Percentiles rank a stretch among this genome's conserved stretches.
These are phyloP conservation scores for Hippocampus comes DNA, from an alignment of 2,113 vertebrate species.

Conservation along the genomic window DNA sequence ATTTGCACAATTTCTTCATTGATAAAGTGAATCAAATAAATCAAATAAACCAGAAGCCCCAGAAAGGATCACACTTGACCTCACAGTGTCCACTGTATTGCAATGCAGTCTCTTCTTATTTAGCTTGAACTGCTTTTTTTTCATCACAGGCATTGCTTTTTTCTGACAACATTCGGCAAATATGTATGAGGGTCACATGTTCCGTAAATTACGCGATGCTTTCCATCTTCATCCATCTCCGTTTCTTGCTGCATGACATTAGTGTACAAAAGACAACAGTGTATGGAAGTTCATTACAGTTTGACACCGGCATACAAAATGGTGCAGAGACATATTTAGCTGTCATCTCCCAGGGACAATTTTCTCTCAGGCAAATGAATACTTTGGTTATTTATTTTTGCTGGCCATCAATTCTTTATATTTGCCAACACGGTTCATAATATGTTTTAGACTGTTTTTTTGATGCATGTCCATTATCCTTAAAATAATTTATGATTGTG, in stretches of 20 bases:
- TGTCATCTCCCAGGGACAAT: neutral
- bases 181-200: too few species aligned
- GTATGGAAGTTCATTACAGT: neutral
- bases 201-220: too few species aligned
- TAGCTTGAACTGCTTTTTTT: too few species aligned
- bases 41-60: too few species aligned
- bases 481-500: too few species aligned
- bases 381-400: neutral
- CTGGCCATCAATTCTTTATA: neutral
- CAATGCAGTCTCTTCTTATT: too few species aligned
- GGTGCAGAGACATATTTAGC: neutral
- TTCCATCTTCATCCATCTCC: neutral
- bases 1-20: too few species aligned
- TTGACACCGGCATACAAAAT: neutral
- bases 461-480: neutral
- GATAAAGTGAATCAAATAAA: too few species aligned
- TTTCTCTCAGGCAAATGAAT: neutral
- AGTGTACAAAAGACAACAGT: neutral
- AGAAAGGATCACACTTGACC: too few species aligned
- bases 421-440: neutral
- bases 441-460: neutral
- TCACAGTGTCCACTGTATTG: too few species aligned
- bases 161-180: too few species aligned
- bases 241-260: neutral
- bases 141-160: too few species aligned